These are phyloP conservation scores for Lacanobia wlatinum DNA, from an alignment of 2,888 invertebrate genomes.

Conservation along the genomic window DNA sequence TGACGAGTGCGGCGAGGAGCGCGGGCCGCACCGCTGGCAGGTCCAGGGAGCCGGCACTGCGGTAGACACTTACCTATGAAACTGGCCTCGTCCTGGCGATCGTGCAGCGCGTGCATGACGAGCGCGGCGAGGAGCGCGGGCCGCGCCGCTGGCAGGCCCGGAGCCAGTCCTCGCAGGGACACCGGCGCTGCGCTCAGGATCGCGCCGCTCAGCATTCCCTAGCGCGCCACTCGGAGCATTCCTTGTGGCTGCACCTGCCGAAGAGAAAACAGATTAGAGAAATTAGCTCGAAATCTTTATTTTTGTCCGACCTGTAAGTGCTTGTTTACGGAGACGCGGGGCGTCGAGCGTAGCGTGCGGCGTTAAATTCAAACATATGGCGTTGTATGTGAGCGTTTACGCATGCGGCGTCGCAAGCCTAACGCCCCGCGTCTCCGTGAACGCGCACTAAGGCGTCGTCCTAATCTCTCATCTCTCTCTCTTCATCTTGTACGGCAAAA, in stretches of 20 bases:
- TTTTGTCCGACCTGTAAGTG: no score
- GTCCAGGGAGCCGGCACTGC: no score
- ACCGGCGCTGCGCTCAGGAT: slow-evolving; percentile 88
- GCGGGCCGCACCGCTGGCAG: not conserved
- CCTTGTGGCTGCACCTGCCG: slow-evolving; percentile 49
- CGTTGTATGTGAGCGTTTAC: no score
- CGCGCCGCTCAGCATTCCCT: slow-evolving; percentile 88
- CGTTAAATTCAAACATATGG: no score
- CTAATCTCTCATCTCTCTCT: no score
- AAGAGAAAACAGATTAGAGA: not conserved
- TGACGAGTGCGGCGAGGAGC: not conserved
- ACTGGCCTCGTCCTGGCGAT: not conserved
- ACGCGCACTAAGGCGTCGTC: no score
- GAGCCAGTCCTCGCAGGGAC: not conserved
- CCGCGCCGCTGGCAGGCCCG: not conserved
- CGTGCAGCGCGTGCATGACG: no score
- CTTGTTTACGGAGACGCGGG: no score
- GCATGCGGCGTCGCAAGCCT: no score
- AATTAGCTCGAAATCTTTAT: not conserved
- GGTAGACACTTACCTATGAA: not conserved
- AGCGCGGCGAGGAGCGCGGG: not conserved
- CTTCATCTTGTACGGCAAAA: no score
- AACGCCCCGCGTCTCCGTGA: no score
- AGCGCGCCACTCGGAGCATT: slow-evolving; percentile 71
- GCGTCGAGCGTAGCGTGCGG: no score